phyloP scores from a whole-genome alignment of 2,113 vertebrate species.

The Isichthys henryi region DNA sequence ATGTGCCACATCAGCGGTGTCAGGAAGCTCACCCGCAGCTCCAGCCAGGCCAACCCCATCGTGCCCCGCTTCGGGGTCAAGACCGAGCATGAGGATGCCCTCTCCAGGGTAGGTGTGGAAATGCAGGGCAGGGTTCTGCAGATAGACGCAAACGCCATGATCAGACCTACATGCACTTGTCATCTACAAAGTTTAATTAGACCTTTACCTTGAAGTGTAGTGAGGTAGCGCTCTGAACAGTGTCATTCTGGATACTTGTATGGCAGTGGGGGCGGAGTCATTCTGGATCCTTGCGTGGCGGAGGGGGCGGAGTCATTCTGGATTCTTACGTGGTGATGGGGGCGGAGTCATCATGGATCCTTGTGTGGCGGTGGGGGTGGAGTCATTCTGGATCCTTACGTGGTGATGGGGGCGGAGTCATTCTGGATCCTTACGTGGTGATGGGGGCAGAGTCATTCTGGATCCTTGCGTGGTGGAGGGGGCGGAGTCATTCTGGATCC shows the following conservation, averaged over 20 bases:
- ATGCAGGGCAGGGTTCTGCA: not conserved
- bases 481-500: too few species aligned
- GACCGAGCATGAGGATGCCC: slow-evolving; percentile 76
- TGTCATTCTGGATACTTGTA: not conserved
- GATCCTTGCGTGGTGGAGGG: not conserved
- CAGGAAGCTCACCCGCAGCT: slow-evolving; percentile 74
- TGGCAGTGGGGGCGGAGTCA: not conserved
- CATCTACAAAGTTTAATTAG: not conserved
- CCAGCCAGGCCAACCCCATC: slow-evolving; percentile 65
- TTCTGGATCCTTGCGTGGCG: too few species aligned
- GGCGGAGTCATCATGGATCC: not conserved
- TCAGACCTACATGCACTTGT: not conserved
- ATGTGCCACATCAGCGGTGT: slow-evolving; percentile 88
- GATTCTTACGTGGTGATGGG: not conserved
- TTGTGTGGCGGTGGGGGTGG: not conserved
- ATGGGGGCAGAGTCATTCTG: too few species aligned
- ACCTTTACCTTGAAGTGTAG: not conserved
- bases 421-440: not conserved
- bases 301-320: not conserved
- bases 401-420: not conserved
- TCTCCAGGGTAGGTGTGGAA: slow-evolving; percentile 62
- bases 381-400: not conserved
- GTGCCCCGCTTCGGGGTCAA: slow-evolving; percentile 80
- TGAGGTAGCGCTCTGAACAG: not conserved
- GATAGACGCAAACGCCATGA: not conserved